These are phyloP conservation scores for Drosophila sp. DNA, from an alignment of 1,140 invertebrate genomes.

Conservation along the genomic window DNA sequence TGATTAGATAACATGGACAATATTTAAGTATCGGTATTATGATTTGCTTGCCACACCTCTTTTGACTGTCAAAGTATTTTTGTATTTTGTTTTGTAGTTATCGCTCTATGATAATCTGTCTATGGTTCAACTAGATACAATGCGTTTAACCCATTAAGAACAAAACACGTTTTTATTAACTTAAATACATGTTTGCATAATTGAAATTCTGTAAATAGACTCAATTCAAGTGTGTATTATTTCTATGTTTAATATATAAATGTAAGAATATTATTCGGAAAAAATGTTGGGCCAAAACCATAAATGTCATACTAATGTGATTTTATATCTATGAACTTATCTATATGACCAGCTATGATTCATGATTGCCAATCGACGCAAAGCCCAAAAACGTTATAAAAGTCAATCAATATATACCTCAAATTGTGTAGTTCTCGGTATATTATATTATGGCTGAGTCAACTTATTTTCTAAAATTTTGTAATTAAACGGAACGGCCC, in stretches of 20 bases:
- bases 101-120: not conserved
- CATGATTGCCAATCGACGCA: not conserved
- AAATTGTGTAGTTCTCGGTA: too few relatives aligned
- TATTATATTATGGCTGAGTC: not conserved
- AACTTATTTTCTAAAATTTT: not conserved
- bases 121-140: not conserved
- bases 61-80: not conserved
- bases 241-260: too few relatives aligned
- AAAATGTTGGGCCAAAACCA: not conserved
- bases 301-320: not conserved
- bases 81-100: not conserved
- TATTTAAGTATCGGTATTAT: slow-evolving; percentile 5
- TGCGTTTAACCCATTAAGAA: not conserved
- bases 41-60: slow-evolving; percentile 38
- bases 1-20: slow-evolving; percentile 51
- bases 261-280: too few relatives aligned
- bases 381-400: not conserved
- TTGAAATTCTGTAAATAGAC: too few relatives aligned
- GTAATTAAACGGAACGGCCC: too few relatives aligned
- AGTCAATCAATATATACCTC: not conserved
- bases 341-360: not conserved
- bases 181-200: too few relatives aligned
- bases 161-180: too few relatives aligned
- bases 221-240: too few relatives aligned
- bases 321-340: not conserved